A percentile compares a stretch with the other conserved stretches of the same genome.
phyloP scores from a whole-genome alignment of 2,113 vertebrate species.

The Grantiella picta region DNA sequence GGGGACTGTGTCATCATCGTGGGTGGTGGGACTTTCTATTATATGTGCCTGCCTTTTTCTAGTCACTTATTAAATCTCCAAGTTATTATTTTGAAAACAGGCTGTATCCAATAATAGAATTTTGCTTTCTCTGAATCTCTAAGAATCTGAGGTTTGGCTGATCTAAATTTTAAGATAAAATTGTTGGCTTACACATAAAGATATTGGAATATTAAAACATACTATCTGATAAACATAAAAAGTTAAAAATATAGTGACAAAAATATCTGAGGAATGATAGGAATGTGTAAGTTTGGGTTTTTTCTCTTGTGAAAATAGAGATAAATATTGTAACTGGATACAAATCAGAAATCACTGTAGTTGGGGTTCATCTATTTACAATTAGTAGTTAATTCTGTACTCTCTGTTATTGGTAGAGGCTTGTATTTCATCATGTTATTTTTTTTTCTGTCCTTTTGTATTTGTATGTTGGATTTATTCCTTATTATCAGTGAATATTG shows the following conservation, averaged over 20 bases:
- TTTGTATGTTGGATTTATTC: neutral
- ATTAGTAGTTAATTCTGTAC: neutral
- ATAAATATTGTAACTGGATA: neutral
- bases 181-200: neutral
- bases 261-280: neutral
- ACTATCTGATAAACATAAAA: neutral
- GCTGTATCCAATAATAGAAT: neutral
- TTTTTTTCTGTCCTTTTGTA: neutral
- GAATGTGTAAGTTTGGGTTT: neutral
- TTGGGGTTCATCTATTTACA: neutral
- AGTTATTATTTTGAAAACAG: neutral
- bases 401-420: neutral
- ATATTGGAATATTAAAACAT: neutral
- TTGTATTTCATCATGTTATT: neutral
- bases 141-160: neutral
- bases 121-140: neutral
- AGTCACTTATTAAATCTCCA: neutral
- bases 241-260: neutral
- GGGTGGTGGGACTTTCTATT: accelerated
- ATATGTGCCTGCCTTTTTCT: neutral
- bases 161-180: neutral
- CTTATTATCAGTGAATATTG: neutral
- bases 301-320: neutral
- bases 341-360: neutral
- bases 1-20: neutral